Percentiles rank a stretch among this genome's conserved stretches.
These are phyloP conservation scores for Agrotis exclamationis DNA, from an alignment of 2,888 invertebrate genomes.

Conservation along the genomic window DNA sequence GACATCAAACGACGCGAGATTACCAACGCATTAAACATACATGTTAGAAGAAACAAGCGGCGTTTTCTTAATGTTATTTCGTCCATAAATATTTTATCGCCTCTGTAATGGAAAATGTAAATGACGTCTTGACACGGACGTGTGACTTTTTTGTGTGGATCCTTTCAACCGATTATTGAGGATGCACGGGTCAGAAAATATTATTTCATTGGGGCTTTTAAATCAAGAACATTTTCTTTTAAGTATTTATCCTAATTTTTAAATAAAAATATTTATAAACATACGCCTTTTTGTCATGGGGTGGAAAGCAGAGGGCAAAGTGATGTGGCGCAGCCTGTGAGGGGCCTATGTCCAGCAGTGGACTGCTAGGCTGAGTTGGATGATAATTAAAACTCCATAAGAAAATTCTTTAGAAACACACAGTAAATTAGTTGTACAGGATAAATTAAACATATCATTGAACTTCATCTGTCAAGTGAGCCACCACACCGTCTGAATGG, in stretches of 20 bases:
- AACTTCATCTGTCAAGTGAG: constrained; percentile 18
- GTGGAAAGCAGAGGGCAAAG: too few relatives aligned
- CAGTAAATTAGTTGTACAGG: background rate
- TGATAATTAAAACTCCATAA: too few relatives aligned
- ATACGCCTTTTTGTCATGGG: too few relatives aligned
- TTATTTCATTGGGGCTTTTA: background rate
- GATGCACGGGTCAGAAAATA: constrained; percentile 3
- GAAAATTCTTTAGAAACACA: background rate
- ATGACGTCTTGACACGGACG: constrained; percentile 73
- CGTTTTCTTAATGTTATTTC: constrained; percentile 87
- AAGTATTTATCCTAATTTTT: too few relatives aligned
- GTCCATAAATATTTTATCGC: constrained; percentile 86
- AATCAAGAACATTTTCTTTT: too few relatives aligned
- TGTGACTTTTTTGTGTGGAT: constrained; percentile 57
- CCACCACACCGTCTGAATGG: constrained; percentile 43
- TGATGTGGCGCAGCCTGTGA: too few relatives aligned
- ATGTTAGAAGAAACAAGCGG: constrained; percentile 80
- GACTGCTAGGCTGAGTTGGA: too few relatives aligned
- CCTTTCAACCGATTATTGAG: constrained; percentile 12
- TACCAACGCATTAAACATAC: constrained; percentile 87
- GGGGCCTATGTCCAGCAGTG: too few relatives aligned
- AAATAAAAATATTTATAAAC: too few relatives aligned
- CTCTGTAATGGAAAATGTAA: constrained; percentile 85
- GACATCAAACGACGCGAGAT: constrained; percentile 86
- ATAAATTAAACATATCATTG: background rate